Conservation (phyloP, 2,797 vertebrate genomes). For the Tokudaia tokunoshimensis region DNA sequence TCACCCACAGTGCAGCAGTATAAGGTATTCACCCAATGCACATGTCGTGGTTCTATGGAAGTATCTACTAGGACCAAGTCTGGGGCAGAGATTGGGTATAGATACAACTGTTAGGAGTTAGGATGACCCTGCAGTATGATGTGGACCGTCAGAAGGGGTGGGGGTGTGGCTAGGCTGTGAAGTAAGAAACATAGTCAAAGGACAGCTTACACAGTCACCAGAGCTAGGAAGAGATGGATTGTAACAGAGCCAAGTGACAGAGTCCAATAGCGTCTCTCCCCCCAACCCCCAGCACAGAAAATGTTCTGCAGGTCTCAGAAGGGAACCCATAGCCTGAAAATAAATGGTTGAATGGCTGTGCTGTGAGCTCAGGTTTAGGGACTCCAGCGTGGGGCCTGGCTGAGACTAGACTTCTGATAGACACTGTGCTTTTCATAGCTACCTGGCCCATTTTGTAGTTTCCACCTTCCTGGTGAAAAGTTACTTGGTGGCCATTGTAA, state of each 20-base stretch:
- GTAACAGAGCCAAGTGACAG: too few relatives aligned
- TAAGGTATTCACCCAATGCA: too few relatives aligned
- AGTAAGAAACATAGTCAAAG: background rate
- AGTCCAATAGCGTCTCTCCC: background rate
- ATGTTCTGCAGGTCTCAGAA: background rate
- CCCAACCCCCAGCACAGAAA: too few relatives aligned
- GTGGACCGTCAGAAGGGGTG: background rate
- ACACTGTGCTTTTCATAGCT: background rate
- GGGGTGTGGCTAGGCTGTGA: background rate
- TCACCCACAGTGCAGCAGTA: background rate
- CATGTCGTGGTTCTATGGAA: background rate
- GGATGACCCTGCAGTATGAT: background rate
- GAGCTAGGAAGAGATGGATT: background rate
- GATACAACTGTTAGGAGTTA: background rate
- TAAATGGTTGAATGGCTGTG: background rate
- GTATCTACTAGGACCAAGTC: background rate
- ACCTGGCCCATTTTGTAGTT: background rate
- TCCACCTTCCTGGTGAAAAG: background rate
- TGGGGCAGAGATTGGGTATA: background rate
- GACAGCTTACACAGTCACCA: background rate
- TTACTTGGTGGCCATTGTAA: background rate
- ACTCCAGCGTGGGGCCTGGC: background rate
- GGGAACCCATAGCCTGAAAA: background rate
- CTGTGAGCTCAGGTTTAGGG: background rate
- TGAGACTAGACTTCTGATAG: background rate